Evolutionary conservation across 2,888 invertebrate genomes (phyloP).

Genomic region (Eurytoma californica): DNA sequence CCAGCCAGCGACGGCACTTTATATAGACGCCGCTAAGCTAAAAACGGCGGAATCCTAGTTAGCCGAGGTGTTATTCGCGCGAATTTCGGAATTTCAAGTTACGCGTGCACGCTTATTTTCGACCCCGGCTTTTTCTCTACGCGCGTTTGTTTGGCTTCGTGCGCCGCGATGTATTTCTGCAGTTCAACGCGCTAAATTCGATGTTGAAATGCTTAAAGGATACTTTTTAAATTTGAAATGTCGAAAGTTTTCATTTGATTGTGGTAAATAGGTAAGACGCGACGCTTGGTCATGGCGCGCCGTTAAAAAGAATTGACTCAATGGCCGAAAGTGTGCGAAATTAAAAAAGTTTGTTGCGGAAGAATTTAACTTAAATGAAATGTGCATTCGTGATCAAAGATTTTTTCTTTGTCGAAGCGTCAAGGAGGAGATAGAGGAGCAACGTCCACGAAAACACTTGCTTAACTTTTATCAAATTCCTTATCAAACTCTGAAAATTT

Average conservation of each 20-base stretch:
- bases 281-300: too few relatives aligned
- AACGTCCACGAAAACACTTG: conserved; percentile 35
- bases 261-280: too few relatives aligned
- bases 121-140: background rate
- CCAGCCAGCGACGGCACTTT: conserved; percentile 9
- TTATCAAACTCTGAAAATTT: conserved; percentile 49
- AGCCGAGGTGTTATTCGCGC: background rate
- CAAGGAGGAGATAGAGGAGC: conserved; percentile 2
- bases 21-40: conserved; percentile 15
- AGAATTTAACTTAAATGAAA: background rate
- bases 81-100: conserved; percentile 16
- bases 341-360: background rate
- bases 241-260: too few relatives aligned
- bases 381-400: background rate
- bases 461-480: conserved; percentile 51
- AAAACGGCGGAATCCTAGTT: conserved; percentile 27
- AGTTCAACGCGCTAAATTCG: too few relatives aligned
- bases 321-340: too few relatives aligned
- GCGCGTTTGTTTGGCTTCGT: background rate
- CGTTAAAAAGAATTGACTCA: too few relatives aligned
- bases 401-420: conserved; percentile 12
- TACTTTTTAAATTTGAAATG: too few relatives aligned
- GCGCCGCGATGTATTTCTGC: too few relatives aligned
- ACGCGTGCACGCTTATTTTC: background rate
- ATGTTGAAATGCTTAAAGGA: too few relatives aligned